Evolutionary conservation across 53 echinoderm and acorn worm species (phyloP), one percentile per base, ranked within the genome.

Genomic region (Paracentrotus lividus): DNA sequence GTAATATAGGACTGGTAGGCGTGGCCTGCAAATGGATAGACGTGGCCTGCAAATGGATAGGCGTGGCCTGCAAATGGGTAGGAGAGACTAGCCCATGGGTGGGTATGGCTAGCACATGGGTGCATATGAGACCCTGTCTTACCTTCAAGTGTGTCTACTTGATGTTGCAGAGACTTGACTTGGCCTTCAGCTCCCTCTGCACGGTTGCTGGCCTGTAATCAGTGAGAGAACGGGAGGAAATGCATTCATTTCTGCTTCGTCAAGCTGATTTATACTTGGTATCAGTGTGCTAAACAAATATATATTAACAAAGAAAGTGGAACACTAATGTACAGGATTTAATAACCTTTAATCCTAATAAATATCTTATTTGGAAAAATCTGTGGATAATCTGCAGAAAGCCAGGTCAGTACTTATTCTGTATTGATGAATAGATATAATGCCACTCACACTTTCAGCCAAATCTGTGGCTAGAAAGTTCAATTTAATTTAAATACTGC

Each of bases 121-220:
- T 12, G 6, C 13, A 55, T 12, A 66, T 58, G 77, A 18, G 77
- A 57, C 10, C 23, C 3, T 14, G 77, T 77, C 91, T 92, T 61
- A 92, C 92, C 92, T 92, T 92, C 92, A 77, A 92, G 81, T n/a
- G 43, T 57, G 81, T 92, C 92, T 81, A 92, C 92, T 92, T 92
- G 92, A 92, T 92, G 92, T 56, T 92, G 92, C 26, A 92, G 92
- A 78, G 92, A 92, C 92, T 92, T 92, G 78, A 92, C 92, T 92
- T 92, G 92, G 81, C 92, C 92, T 56, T 92, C 92, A 42, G 92
- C 92, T 78, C 92, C 92, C 92, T 92, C 92, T 12, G 92, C 92
- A 92, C 92, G 92, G 81, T 92, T 92, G 92, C 81, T 78, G n/a
- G 92, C 57, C 92, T 92, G 81, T 32, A 68, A 77, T 24, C 24